Evolutionary conservation across 2,888 invertebrate genomes (phyloP), one percentile per base, ranked within the genome.

Genomic region (Yponomeuta sedellus): DNA sequence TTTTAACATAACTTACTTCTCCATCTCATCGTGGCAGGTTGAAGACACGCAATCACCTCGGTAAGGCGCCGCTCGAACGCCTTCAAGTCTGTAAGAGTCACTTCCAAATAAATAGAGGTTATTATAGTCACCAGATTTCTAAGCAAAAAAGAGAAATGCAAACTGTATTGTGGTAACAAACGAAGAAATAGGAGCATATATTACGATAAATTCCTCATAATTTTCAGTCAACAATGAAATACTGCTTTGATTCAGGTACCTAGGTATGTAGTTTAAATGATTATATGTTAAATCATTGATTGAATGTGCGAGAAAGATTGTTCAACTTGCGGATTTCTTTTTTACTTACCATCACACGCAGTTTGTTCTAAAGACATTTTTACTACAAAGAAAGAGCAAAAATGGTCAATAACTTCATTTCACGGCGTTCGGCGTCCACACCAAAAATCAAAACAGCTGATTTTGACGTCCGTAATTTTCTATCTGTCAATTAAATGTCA

Each of bases 41-140:
- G 97, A 73, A 99, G 93, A 81, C 98, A 97, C 72, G 97, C 95
- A 80, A 99, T 98, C 19, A 99, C 99, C 92, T 99, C 99, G 0
- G 98, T 99, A 28, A 99, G 92, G 66, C 99, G 94, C 71, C 99
- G 94, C 88, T 99, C 99, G 86, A 99, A 99, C 57, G 99, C 99
- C 89, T 99, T 99, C 74, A 99, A 92, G 93, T 99, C 99, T 97
- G 91, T 79, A 91, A 92, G 74, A 73, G 78, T 75, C 39, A 70
- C 64, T 67, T 64, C 71, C 70, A 44, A 57, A 64, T 65, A 20
- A 19, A 59, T 63, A 63, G 59, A 20, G 34, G 61, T 61, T 63
- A 25, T 39, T 52, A 52, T 16, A 52, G 16, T 52, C 16, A 16
- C 44, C 16, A 52, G 0, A 12, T 52, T 25, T 25, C 25, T 5